Percentiles rank a stretch among this genome's conserved stretches.
Conservation (phyloP, 2,888 invertebrate genomes). For the Andrena hattorfiana region DNA sequence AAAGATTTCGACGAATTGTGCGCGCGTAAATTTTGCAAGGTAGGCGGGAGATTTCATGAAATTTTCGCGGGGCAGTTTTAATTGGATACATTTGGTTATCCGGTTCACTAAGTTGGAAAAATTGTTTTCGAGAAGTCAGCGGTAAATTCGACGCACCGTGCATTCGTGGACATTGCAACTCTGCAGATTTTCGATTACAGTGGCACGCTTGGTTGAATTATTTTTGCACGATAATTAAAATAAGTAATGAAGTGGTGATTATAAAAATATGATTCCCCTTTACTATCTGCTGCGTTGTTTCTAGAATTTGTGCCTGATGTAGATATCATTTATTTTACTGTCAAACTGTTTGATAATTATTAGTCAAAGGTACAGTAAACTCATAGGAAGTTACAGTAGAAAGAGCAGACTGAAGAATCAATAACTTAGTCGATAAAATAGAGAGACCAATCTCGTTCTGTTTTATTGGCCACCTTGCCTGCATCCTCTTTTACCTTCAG, state of each 20-base stretch:
- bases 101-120: slow-evolving; percentile 38
- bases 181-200: slow-evolving; percentile 25
- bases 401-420: neutral
- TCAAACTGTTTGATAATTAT: neutral
- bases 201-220: neutral
- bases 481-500: neutral
- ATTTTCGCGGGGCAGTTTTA: slow-evolving; percentile 20
- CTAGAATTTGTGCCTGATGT: neutral
- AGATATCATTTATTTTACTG: neutral
- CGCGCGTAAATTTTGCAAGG: neutral
- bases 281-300: neutral
- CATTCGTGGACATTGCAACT: neutral
- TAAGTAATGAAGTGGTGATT: slow-evolving; percentile 6
- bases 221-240: neutral
- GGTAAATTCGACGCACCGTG: slow-evolving; percentile 15
- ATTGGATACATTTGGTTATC: slow-evolving; percentile 47
- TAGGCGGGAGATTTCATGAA: neutral
- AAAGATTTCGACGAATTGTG: neutral
- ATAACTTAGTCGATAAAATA: slow-evolving; percentile 21
- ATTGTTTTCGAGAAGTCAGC: slow-evolving; percentile 32
- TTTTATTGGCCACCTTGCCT: neutral
- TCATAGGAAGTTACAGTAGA: neutral
- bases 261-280: neutral
- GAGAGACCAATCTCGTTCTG: neutral
- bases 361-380: neutral